Conservation (phyloP, 2,797 vertebrate species). For the Tokudaia tokunoshimensis region DNA sequence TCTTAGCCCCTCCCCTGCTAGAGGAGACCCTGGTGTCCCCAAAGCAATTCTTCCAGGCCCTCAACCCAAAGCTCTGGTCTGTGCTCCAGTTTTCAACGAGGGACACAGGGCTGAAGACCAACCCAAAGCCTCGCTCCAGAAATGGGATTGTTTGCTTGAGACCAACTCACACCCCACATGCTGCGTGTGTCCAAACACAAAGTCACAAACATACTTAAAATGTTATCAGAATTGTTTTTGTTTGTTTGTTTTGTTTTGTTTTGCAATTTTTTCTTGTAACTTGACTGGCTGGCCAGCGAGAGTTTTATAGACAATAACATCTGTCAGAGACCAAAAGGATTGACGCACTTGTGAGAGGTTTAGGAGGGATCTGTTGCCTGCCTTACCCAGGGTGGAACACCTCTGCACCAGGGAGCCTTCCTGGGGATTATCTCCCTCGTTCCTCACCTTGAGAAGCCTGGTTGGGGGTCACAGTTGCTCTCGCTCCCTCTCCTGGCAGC, state of each 20-base stretch:
- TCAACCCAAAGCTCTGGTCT: neutral
- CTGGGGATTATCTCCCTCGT: too few species aligned
- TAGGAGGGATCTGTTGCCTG: neutral
- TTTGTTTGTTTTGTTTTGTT: neutral
- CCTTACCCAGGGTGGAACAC: accelerated
- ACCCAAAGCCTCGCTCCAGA: neutral
- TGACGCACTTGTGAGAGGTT: neutral
- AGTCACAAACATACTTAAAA: neutral
- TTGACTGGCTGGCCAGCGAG: neutral
- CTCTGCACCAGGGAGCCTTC: neutral
- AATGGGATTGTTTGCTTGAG: accelerated
- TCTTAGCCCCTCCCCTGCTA: accelerated
- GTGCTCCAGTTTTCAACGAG: neutral
- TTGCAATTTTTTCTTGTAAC: neutral
- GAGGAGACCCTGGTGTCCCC: neutral
- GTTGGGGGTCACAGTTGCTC: neutral
- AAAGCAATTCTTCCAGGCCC: neutral
- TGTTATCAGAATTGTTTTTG: neutral
- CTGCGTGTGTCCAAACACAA: neutral
- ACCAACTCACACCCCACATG: neutral
- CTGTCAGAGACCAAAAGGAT: neutral
- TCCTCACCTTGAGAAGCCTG: neutral
- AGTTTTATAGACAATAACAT: neutral
- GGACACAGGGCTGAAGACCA: too few species aligned
- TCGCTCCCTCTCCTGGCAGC: neutral